A percentile compares a stretch with the other conserved stretches of the same genome.
Conservation (phyloP, 2,797 vertebrate species). For the Bryconaethiops microstoma region DNA sequence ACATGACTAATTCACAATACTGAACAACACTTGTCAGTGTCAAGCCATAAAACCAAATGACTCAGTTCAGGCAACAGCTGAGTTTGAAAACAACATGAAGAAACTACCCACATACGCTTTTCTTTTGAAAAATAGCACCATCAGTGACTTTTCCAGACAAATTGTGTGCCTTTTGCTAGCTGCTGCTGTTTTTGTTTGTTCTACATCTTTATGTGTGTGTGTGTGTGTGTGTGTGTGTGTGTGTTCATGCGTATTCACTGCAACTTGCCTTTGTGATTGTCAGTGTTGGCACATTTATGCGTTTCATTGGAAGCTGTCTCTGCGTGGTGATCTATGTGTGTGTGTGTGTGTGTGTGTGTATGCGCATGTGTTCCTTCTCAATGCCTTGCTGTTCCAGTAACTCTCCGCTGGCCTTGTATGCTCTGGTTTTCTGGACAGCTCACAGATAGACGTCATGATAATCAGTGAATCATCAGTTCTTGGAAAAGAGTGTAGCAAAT, state of each 20-base stretch:
- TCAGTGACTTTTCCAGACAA: conserved; percentile 26
- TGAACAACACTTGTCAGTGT: conserved; percentile 20
- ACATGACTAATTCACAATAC: conserved; percentile 31
- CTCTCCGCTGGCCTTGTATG: conserved; percentile 15
- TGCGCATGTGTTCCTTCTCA: background rate
- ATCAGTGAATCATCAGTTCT: conserved; percentile 53
- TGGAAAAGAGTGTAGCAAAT: conserved; percentile 25
- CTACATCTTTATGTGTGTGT: background rate
- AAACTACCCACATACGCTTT: conserved; percentile 30
- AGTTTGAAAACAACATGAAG: conserved; percentile 45
- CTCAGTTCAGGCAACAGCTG: conserved; percentile 39
- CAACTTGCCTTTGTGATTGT: background rate
- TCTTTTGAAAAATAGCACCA: conserved; percentile 42
- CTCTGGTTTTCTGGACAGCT: conserved; percentile 43
- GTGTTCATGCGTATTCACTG: conserved; percentile 8
- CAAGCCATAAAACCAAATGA: conserved; percentile 18
- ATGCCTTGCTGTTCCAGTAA: conserved; percentile 56
- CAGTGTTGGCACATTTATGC: background rate
- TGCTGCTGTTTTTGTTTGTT: conserved; percentile 54
- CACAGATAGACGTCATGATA: conserved; percentile 36
- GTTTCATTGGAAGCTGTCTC: conserved; percentile 12
- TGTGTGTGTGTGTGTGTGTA: background rate
- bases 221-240: conserved; percentile 17
- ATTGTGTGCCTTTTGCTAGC: conserved; percentile 57
- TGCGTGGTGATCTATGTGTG: conserved; percentile 2